Base-by-base conservation (phyloP, 2,888 invertebrate species). In the Papilio demoleus region DNA sequence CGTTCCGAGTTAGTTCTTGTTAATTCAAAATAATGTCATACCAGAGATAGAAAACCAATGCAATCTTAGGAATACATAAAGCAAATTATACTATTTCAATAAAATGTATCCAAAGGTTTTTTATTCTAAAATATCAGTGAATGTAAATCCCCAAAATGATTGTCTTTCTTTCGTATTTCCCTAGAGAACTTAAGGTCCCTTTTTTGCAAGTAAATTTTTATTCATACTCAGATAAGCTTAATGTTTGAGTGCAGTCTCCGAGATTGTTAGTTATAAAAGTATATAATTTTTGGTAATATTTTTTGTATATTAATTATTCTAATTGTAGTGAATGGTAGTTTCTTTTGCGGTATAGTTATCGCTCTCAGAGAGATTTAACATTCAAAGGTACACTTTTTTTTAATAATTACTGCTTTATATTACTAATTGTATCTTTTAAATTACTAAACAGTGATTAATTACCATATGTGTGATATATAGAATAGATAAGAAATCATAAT, bases 91-190 rank as follows among this genome's bases (percentile, higher is more conserved):
- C 27, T 11, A 12, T 63, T 63, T 17, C 42, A 36, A 59, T 59
- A 47, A n/a, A 59, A 66, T 66, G 22, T n/a, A n/a, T 36, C 8
- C 34, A 8, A 47, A 47, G 24, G 31, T 61, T 86, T 82, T 84
- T 85, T 81, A 85, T 76, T 71, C 71, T 73, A 76, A 77, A 81
- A 70, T 70, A 72, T 77, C 77, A 77, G 81, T 81, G 83, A 81
- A 83, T 79, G 78, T 70, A 74, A 70, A 45, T 47, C 63, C 66
- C 73, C 74, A 67, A 71, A 73, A 47, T 84, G 75, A 86, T 87
- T 82, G 83, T 88, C 87, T 85, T 86, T 76, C 79, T 81, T 82
- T 79, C 80, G 80, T 80, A 86, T 87, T 86, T 85, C 85, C 85
- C 83, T 27, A 24, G 84, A 77, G 78, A 74, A 67, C 63, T 70